Conservation (phyloP, 1,140 invertebrate species). For the Sitophilus oryzae region DNA sequence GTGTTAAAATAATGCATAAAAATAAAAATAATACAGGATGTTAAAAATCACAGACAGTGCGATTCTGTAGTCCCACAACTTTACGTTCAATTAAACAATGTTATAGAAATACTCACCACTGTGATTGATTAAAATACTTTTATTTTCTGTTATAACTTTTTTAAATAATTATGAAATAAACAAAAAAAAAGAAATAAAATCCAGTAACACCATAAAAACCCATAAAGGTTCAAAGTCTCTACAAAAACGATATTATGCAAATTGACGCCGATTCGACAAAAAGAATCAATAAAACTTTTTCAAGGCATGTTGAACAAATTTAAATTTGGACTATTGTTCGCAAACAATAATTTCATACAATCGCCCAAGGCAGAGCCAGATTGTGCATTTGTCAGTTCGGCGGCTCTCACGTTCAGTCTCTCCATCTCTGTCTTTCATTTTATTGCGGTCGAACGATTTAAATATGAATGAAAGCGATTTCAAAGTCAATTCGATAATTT, state of each 20-base stretch:
- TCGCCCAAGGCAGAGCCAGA: constrained; percentile 1
- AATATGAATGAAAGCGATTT: constrained; percentile 19
- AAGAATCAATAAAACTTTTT: constrained; percentile 1
- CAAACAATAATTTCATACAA: constrained; percentile 15
- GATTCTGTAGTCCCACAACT: no score
- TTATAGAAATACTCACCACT: no score
- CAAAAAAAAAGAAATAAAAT: no score
- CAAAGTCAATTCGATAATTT: constrained; percentile 9
- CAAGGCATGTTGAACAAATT: constrained; percentile 9
- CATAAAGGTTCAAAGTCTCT: no score
- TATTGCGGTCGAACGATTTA: constrained; percentile 9
- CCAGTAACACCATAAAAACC: no score
- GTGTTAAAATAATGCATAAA: no score
- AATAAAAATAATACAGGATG: no score
- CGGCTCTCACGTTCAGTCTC: neutral
- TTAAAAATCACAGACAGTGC: no score
- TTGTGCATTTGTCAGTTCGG: constrained; percentile 17
- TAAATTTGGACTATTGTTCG: constrained; percentile 20
- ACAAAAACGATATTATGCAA: neutral
- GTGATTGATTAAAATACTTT: no score
- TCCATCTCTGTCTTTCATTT: constrained; percentile 1
- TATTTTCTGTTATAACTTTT: no score
- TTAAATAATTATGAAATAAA: no score
- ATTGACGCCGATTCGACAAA: neutral
- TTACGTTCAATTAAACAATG: no score